A percentile compares a stretch with the other conserved stretches of the same genome.
These are phyloP conservation scores for Perca flavescens DNA, from an alignment of 2,113 vertebrate genomes.

Conservation along the genomic window DNA sequence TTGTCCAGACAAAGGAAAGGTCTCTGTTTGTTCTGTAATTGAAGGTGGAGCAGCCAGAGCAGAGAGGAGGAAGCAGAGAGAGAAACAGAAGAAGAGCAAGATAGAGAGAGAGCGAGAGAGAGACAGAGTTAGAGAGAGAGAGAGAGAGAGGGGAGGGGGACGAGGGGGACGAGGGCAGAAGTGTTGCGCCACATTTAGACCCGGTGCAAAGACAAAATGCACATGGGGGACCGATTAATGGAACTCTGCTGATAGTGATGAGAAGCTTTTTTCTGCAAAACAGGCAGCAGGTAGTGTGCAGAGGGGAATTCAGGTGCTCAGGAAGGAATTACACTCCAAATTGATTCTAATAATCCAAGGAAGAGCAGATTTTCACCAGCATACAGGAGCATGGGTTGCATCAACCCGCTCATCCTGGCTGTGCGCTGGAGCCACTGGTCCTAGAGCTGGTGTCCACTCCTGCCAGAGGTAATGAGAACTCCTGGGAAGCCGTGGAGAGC, in stretches of 20 bases:
- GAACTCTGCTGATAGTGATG: slow-evolving; percentile 54
- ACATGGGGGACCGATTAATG: slow-evolving; percentile 47
- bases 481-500: slow-evolving; percentile 59
- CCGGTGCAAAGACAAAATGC: slow-evolving; percentile 49
- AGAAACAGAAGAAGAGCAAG: slow-evolving; percentile 52
- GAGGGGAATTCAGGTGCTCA: slow-evolving; percentile 38
- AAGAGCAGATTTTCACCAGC: neutral
- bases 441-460: slow-evolving; percentile 44
- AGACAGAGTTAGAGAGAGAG: slow-evolving; percentile 29
- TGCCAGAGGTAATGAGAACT: slow-evolving; percentile 68
- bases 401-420: slow-evolving; percentile 1
- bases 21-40: slow-evolving; percentile 60
- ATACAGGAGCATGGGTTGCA: slow-evolving; percentile 36
- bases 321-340: neutral
- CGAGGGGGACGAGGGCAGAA: slow-evolving; percentile 41
- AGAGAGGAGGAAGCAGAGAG: slow-evolving; percentile 48
- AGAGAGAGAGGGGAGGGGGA: slow-evolving; percentile 40
- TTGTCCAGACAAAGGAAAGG: slow-evolving; percentile 48
- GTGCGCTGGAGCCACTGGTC: slow-evolving; percentile 36
- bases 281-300: slow-evolving; percentile 22
- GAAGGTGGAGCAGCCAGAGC: slow-evolving; percentile 58
- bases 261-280: slow-evolving; percentile 28
- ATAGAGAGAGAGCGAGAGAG: slow-evolving; percentile 19
- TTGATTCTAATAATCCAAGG: neutral
- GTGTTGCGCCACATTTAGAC: slow-evolving; percentile 72